Evolutionary conservation across 2,113 vertebrate species (phyloP).

Genomic region (Anolis carolinensis): DNA sequence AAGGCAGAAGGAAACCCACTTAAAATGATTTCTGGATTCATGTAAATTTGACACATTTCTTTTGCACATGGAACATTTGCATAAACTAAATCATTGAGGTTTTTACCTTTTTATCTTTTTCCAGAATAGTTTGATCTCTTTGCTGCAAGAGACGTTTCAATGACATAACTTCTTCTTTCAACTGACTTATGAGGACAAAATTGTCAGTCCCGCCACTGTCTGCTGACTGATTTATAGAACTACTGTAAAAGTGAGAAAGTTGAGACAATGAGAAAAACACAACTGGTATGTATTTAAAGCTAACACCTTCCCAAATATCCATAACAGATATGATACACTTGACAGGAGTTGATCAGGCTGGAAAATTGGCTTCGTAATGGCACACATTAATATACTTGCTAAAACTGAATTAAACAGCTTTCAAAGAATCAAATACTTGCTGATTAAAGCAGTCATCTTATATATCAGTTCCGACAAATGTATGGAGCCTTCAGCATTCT

Average conservation of each 20-base stretch:
- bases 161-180: constrained; percentile 99
- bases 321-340: constrained; percentile 81
- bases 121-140: constrained; percentile 95
- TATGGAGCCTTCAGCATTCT: constrained; percentile 62
- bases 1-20: not conserved
- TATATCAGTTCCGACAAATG: constrained; percentile 68
- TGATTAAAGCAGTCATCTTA: constrained; percentile 72
- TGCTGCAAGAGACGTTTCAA: constrained; percentile 96
- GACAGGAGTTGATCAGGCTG: constrained; percentile 81
- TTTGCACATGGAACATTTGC: constrained; percentile 28
- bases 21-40: not conserved
- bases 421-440: constrained; percentile 74
- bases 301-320: constrained; percentile 71
- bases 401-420: constrained; percentile 82
- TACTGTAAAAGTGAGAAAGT: constrained; percentile 78
- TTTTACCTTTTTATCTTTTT: constrained; percentile 96
- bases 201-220: constrained; percentile 99
- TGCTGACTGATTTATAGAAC: constrained; percentile 97
- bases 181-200: constrained; percentile 98
- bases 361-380: constrained; percentile 82
- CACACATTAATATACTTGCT: constrained; percentile 81
- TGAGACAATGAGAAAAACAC: constrained; percentile 43
- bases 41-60: too few relatives aligned
- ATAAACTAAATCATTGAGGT: not conserved
- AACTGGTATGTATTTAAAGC: constrained; percentile 28